Conservation (phyloP, 2,113 vertebrate species). For the Strix uralensis region DNA sequence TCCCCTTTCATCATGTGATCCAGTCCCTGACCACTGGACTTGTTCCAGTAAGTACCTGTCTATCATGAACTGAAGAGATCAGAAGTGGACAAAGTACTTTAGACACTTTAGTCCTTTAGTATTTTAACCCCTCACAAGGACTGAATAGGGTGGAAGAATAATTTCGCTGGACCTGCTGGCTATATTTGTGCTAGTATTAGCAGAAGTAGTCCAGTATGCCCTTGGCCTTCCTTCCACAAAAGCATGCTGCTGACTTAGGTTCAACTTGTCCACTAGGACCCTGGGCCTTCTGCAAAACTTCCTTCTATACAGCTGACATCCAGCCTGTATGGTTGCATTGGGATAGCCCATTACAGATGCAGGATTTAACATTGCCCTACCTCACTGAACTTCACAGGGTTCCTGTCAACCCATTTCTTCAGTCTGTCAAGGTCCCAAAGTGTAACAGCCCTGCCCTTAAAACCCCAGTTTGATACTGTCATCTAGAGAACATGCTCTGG, state of each 20-base stretch:
- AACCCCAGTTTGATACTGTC: not conserved
- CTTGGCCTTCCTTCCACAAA: not conserved
- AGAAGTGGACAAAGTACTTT: not conserved
- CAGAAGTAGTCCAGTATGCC: not conserved
- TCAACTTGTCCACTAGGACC: not conserved
- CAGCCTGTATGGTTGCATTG: not conserved
- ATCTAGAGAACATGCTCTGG: not conserved
- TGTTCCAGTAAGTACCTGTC: not conserved
- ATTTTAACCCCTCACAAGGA: not conserved
- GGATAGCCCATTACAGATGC: not conserved
- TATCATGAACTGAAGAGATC: not conserved
- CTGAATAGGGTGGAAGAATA: not conserved
- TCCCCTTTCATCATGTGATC: not conserved
- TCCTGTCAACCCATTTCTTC: not conserved
- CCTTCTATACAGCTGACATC: fast-evolving
- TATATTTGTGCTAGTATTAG: not conserved
- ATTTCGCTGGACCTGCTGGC: not conserved
- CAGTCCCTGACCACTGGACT: not conserved
- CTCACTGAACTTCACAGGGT: not conserved
- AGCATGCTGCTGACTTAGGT: not conserved
- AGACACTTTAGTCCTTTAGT: not conserved
- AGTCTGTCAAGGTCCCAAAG: not conserved
- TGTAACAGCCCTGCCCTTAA: not conserved
- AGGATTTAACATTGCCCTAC: not conserved
- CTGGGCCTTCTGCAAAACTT: not conserved